A percentile compares a stretch with the other conserved stretches of the same genome.
Evolutionary conservation across 1,140 invertebrate genomes (phyloP).

Genomic region (Apis dorsata): DNA sequence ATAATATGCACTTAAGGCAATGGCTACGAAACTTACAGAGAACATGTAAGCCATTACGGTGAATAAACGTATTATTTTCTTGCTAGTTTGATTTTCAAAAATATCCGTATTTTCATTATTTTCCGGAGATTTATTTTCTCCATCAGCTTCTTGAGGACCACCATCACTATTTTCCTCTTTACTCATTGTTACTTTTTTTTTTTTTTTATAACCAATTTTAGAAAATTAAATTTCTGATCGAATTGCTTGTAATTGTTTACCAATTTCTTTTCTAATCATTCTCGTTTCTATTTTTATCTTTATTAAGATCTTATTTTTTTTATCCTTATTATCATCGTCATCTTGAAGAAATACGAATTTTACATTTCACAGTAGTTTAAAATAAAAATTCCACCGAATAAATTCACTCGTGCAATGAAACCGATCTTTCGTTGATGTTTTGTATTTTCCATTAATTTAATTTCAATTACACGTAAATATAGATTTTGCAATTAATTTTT

Average conservation of each 20-base stretch:
- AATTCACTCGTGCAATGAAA: not conserved
- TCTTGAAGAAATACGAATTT: not conserved
- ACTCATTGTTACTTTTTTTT: constrained; percentile 54
- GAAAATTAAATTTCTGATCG: not conserved
- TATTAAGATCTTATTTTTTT: not conserved
- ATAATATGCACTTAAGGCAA: constrained; percentile 91
- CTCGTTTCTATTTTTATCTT: not conserved
- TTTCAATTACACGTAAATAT: not conserved
- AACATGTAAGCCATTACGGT: constrained; percentile 91
- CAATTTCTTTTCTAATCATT: not conserved
- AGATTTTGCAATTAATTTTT: not conserved
- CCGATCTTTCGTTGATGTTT: not conserved
- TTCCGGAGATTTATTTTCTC: constrained; percentile 18
- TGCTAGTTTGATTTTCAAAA: constrained; percentile 76
- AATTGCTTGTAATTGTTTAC: not conserved
- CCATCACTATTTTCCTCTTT: constrained; percentile 46
- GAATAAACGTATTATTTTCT: constrained; percentile 85
- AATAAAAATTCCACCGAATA: not conserved
- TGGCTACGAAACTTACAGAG: constrained; percentile 89
- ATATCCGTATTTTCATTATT: constrained; percentile 70
- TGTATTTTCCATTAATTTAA: not conserved
- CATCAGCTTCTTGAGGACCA: constrained; percentile 24
- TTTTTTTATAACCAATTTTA: not conserved
- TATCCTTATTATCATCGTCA: not conserved
- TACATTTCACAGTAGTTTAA: not conserved